Conservation (phyloP, 2,888 invertebrate species). For the Teinopalpus imperialis region DNA sequence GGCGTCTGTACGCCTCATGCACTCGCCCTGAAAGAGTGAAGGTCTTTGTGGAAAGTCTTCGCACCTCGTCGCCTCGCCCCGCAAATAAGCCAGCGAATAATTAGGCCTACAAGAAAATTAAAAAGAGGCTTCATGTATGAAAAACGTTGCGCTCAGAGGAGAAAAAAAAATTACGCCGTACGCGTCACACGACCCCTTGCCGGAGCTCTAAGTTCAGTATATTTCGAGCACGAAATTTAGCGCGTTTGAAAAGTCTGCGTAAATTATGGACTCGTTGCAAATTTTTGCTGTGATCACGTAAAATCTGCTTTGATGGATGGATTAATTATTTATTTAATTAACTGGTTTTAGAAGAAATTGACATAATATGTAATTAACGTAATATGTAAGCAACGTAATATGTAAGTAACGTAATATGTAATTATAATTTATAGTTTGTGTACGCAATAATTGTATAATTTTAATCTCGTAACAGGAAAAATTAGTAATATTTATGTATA, state of each 20-base stretch:
- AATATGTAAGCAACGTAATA: no score
- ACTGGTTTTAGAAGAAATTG: background rate
- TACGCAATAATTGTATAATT: no score
- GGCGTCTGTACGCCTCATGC: conserved; percentile 15
- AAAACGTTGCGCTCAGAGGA: conserved; percentile 28
- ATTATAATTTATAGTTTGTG: no score
- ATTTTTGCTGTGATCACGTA: background rate
- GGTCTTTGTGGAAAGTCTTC: conserved; percentile 49
- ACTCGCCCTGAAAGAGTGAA: conserved; percentile 57
- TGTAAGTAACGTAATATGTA: no score
- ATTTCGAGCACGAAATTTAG: background rate
- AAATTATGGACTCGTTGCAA: conserved; percentile 2
- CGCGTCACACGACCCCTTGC: background rate
- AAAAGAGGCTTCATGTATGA: conserved; percentile 40
- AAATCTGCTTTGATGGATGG: conserved; percentile 2
- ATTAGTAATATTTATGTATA: no score
- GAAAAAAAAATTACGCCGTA: conserved; percentile 14
- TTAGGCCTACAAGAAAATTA: conserved; percentile 72
- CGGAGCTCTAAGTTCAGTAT: background rate
- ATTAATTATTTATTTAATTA: conserved; percentile 7
- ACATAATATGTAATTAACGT: background rate
- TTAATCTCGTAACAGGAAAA: no score
- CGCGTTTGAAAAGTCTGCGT: background rate
- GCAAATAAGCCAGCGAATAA: conserved; percentile 63
- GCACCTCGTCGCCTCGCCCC: conserved; percentile 42